Evolutionary conservation across 2,888 invertebrate species (phyloP), one percentile per base, ranked within the genome.

Genomic region (Macropis europaea): DNA sequence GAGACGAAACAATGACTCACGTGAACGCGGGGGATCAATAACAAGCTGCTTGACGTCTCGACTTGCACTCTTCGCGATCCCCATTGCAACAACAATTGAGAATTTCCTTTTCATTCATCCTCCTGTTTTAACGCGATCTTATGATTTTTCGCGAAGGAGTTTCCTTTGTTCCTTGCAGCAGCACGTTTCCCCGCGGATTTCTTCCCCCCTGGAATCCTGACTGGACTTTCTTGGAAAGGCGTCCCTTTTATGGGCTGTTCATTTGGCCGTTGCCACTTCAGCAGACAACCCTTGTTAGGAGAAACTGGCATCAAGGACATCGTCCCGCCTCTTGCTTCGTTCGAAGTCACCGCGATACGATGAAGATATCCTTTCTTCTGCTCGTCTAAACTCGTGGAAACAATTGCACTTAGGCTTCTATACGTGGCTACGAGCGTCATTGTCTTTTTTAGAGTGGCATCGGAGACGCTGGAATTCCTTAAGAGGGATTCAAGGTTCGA

Each of bases 291-390:
- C 82, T 81, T 83, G 81, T 82, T 80, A 80, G 76, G 80, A 76
- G 76, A 82, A 72, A 74, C 76, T 60, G 72, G 61, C 80, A 77
- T 68, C 79, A 83, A 83, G 83, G 81, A 77, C 78, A 72, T 63
- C 34, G 54, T 70, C 67, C 68, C 60, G 62, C 60, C 64, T 63
- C 45, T 68, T 63, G 52, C 62, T 69, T 64, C 68, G 52, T 13
- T 50, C 63, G n/a, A 42, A 28, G 56, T 52, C 53, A 32, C n/a
- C 36, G 19, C 30, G 32, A 26, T 60, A 34, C 34, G 9, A 68
- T 64, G 40, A 72, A 68, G 67, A 76, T 52, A 62, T 75, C 38
- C 32, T 13, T 22, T 15, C 28, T 11, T 5, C 15, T 15, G 26
- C 11, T 7, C 40, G 36, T 3, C 11, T 11, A 9, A 7, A 13